These are phyloP conservation scores for Bicyclus anynana DNA, from an alignment of 1,140 invertebrate genomes.

Conservation along the genomic window DNA sequence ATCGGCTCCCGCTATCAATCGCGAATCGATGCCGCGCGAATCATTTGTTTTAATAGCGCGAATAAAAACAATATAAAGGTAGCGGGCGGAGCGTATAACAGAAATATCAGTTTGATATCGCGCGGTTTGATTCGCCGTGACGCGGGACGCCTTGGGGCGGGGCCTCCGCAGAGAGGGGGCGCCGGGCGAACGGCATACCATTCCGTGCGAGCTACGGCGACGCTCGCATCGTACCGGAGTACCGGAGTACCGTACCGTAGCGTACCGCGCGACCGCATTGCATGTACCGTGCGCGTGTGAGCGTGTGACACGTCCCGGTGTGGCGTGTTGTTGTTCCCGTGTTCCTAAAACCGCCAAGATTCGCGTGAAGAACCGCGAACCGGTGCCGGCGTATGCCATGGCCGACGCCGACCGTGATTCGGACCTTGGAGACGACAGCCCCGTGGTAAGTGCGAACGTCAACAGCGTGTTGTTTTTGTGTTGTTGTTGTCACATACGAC, in stretches of 20 bases:
- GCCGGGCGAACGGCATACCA: conserved; percentile 34
- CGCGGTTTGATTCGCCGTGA: conserved; percentile 67
- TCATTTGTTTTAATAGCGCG: conserved; percentile 60
- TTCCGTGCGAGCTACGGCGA: conserved; percentile 42
- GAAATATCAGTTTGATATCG: conserved; percentile 72
- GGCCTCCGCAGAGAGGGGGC: conserved; percentile 48
- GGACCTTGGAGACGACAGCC: conserved; percentile 81
- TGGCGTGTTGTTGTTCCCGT: conserved; percentile 46
- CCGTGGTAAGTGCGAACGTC: conserved; percentile 71
- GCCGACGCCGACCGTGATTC: conserved; percentile 88
- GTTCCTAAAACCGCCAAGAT: conserved; percentile 84
- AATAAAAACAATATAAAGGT: conserved; percentile 68
- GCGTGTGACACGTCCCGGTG: conserved; percentile 43
- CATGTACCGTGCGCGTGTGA: conserved; percentile 51
- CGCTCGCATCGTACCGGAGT: conserved; percentile 33
- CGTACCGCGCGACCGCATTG: conserved; percentile 21
- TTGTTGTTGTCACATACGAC: background rate
- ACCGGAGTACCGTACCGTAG: too few relatives aligned
- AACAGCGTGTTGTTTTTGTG: background rate
- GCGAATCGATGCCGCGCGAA: conserved; percentile 40
- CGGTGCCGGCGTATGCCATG: conserved; percentile 90
- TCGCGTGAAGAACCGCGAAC: conserved; percentile 93
- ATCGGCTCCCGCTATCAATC: conserved; percentile 9
- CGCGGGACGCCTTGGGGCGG: conserved; percentile 66
- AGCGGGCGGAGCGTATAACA: conserved; percentile 62